Evolutionary conservation across 2,888 invertebrate species (phyloP), one percentile per base, ranked within the genome.

Genomic region (Quadriops clusia): DNA sequence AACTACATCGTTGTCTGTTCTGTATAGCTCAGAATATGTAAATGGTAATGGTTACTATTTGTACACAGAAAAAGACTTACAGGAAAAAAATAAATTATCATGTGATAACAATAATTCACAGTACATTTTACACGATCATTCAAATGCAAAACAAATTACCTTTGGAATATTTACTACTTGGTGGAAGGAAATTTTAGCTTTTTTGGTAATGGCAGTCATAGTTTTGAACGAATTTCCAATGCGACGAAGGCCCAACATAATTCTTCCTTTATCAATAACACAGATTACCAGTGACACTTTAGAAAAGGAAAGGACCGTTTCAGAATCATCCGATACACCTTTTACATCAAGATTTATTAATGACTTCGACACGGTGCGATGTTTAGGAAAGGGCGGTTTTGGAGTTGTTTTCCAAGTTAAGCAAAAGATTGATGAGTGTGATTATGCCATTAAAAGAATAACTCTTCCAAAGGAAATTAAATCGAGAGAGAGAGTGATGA

Each of bases 361-460:
- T 2, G 94, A 94, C 54, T 95, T 93, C 60, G 78, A 82, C 25
- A 75, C 82, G 14, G 63, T 90, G 16, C 67, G 76, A 38, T 82
- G 85, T 43, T 64, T 91, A 9, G 91, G 91, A 0, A 74, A 73
- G 45, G 97, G 97, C 11, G 97, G 95, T 0, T 98, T 94, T 60
- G 97, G 97, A 0, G 80, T 95, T 2, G 97, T 98, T 0, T 95
- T 95, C 56, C 86, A 94, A 56, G 93, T 87, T 0, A 77, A 74
- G 53, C 93, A 95, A 57, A 89, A 86, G 56, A 77, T 94, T 33
- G 97, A 98, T 54, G 89, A 93, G 49, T 83, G 87, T 44, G 74
- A 76, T 36, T 98, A 97, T 61, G 97, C 97, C 4, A 80, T 98
- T 0, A 98, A 98, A 63, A 70, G 95, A 49, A 94, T 95, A 31